Base-by-base conservation (phyloP, 2,797 vertebrate species). In the Benthosema pterotum region DNA sequence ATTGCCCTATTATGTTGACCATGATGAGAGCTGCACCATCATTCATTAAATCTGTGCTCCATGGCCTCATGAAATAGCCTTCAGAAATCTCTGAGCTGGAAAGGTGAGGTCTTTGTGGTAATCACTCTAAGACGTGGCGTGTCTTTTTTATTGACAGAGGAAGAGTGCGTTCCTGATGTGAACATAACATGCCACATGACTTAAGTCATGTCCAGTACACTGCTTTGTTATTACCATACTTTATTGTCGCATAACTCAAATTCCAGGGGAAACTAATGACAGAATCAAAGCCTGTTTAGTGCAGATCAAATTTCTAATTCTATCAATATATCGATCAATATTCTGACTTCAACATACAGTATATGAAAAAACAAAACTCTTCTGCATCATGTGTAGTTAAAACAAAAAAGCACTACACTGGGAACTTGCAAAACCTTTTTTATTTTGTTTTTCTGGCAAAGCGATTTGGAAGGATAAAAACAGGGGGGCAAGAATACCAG, bases 21-120 rank as follows among this genome's bases (percentile, higher is more conserved):
- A 46, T 63, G 78, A 83, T 86, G 88, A 72, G 70, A 48, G 52
- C 3, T 85, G 77, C 85, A 89, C 65, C 48, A 70, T 70, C 84
- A 79, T 87, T 73, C 85, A 86, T 82, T 45, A 76, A 61, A 85
- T 80, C 69, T 83, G 79, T 68, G 28, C 63, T 56, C 67, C 52
- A 67, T 89, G 82, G 74, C 75, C 68, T 76, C 76, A 71, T 82
- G 82, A 81, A 87, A 79, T 60, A 63, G 42, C 11, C 52, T 82
- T 82, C 65, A 74, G 79, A 61, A 75, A 85, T 83, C 56, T 72
- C 63, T 77, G 74, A 77, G 66, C 79, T 76, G 83, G 52, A 71
- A 65, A 67, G 74, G 45, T 61, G 28, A 80, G 47, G 11, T 42
- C 58, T 72, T 55, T 32, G 11, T 72, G 43, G 65, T 18, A 42